phyloP scores from a whole-genome alignment of 2,113 vertebrate species.

The Gnathonemus echidnorhynchus region DNA sequence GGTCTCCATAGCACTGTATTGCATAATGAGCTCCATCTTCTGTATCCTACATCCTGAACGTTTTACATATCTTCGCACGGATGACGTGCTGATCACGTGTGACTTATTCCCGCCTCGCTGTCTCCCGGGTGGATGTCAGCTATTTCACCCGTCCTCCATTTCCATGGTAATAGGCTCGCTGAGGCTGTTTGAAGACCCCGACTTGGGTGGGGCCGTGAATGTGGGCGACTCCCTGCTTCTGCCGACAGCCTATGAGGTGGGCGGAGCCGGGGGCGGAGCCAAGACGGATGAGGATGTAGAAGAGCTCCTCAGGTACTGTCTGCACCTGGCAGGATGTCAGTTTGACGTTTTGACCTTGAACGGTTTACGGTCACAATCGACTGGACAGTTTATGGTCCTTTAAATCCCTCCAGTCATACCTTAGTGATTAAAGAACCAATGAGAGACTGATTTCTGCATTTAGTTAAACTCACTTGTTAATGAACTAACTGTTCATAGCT shows the following conservation, averaged over 20 bases:
- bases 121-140: background rate
- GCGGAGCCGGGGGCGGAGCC: background rate
- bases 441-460: background rate
- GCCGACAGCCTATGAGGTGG: slow-evolving; percentile 38
- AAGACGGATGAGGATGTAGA: slow-evolving; percentile 32
- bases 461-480: background rate
- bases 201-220: slow-evolving; percentile 59
- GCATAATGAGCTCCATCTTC: background rate
- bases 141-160: background rate
- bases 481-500: background rate
- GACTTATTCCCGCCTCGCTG: background rate
- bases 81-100: background rate
- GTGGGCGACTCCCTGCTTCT: slow-evolving; percentile 64
- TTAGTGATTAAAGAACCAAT: background rate
- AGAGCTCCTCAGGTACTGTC: slow-evolving; percentile 37
- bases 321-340: background rate
- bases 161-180: slow-evolving; percentile 22
- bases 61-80: background rate
- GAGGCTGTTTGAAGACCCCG: slow-evolving; percentile 65
- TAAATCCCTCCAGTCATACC: background rate
- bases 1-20: background rate
- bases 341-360: background rate
- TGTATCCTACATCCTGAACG: background rate
- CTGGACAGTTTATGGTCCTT: background rate
- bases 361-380: background rate